Base-by-base conservation (phyloP, 1,140 invertebrate genomes). In the Philaenus spumarius region DNA sequence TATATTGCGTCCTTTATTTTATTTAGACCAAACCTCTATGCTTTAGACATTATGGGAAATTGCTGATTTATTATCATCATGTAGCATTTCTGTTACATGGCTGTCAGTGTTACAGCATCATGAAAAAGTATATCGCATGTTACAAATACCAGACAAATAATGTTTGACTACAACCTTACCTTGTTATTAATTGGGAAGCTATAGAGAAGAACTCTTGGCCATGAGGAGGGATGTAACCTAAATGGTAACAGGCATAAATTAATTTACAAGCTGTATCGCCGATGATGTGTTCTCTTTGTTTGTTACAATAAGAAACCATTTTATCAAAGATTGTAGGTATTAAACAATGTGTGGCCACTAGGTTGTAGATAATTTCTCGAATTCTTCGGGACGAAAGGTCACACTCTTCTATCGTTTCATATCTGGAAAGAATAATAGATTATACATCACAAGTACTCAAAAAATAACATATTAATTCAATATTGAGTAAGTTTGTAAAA, bases 201-300 rank as follows among this genome's bases (percentile, higher is more conserved):
- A 43, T n/a, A 40, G 60, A 9, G 20, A 61, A 47, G 40, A 67
- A 62, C 15, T 43, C 53, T 11, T 59, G 30, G 35, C 47, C 24
- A 14, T 42, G 17, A 24, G 20, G 60, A 55, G 58, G 62, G 4
- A 30, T 50, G 45, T 65, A 62, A 14, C 68, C 69, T 7, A 62
- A 20, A 19, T 15, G 30, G 50, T 62, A 71, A 15, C 62, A 62
- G 6, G 61, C 30, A 7, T 40, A 42, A 17, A 67, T 23, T 35
- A 69, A 59, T 58, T 66, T 67, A 30, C 62, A 62, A 9, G 59
- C 60, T 6, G 59, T 61, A 34, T 62, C 60, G 5, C 54, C 64
- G 12, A 60, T 52, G 12, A 67, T 12, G 30, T 61, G 48, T 11
- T 59, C 47, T 5, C 43, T 12, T 39, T 64, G 60, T 24, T 57